Base-by-base conservation (phyloP, 2,113 vertebrate species). In the Gambusia affinis region DNA sequence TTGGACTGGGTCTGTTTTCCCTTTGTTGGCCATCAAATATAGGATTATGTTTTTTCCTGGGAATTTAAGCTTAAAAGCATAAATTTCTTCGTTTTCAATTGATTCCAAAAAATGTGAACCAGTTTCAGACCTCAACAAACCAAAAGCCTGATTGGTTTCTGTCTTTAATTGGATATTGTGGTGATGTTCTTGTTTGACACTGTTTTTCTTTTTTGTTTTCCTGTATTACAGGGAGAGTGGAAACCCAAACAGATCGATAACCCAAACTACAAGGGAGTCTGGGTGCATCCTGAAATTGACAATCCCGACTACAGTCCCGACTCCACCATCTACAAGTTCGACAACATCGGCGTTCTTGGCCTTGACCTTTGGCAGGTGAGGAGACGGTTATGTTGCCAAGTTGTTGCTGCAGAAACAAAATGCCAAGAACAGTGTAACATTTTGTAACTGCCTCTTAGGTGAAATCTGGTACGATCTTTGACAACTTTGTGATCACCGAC, bases 311-410 rank as follows among this genome's bases (percentile, higher is more conserved):
- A 95, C 81, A 89, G 89, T 2, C 72, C 91, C 0, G 95, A 96
- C 27, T 75, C 85, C 0, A 89, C 70, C 54, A 94, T 97, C 78
- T 95, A 95, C 24, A 95, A 95, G 78, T 97, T 95, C 60, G 94
- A 94, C 74, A 95, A 90, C 39, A 91, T 97, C 0, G 91, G 94
- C 0, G 80, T 95, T 33, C 47, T 97, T 0, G 96, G 96, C 44
- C 91, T 97, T 61, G 96, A 97, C 61, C 92, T 97, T 27, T 98
- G 96, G 96, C 97, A 98, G 96, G 96, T 97, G 85, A 61, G 29
- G 54, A 15, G 28, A 37, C 31, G 29, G 28, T 73, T 2, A 7
- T 61, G 1, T 44, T 73, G 60, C 0, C 47, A 8, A 10, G 22
- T 27, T 39, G n/a, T 11, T 69, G 33, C 37, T 22, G 1, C 8